Evolutionary conservation across 2,888 invertebrate species (phyloP).

Genomic region (Nemapogon koenigi): DNA sequence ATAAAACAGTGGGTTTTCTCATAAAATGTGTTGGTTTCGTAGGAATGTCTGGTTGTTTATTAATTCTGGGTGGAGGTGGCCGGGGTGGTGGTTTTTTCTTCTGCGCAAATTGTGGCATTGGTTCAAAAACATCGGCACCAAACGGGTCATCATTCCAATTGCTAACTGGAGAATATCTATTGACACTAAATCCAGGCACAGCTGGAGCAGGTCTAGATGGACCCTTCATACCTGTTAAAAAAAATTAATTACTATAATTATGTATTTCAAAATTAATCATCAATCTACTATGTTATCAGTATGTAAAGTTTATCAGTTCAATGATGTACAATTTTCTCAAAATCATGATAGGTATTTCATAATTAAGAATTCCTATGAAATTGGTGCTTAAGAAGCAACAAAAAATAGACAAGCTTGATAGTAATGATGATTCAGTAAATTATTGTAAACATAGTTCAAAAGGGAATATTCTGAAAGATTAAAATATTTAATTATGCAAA

Average conservation of each 20-base stretch:
- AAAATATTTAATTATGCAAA: too few species aligned
- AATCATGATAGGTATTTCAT: too few species aligned
- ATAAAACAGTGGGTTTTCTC: slow-evolving; percentile 51
- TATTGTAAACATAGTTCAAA: too few species aligned
- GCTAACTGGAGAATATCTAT: slow-evolving; percentile 62
- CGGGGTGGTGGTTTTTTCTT: slow-evolving; percentile 77
- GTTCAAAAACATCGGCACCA: slow-evolving; percentile 55
- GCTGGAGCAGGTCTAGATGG: slow-evolving; percentile 66
- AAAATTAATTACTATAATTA: slow-evolving; percentile 18
- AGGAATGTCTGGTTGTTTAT: slow-evolving; percentile 42
- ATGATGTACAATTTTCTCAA: too few species aligned
- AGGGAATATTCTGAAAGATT: too few species aligned
- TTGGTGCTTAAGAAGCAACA: too few species aligned
- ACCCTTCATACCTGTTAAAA: slow-evolving; percentile 63
- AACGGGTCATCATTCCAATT: slow-evolving; percentile 60
- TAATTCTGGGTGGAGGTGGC: slow-evolving; percentile 72
- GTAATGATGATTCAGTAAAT: too few species aligned
- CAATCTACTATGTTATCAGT: too few species aligned
- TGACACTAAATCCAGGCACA: slow-evolving; percentile 42
- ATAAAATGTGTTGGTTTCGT: slow-evolving; percentile 60
- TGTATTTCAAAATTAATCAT: too few species aligned
- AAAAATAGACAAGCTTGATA: too few species aligned
- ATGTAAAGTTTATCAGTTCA: too few species aligned
- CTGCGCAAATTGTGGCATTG: slow-evolving; percentile 42
- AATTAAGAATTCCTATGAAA: too few species aligned